Percentiles rank a stretch among this genome's conserved stretches.
phyloP scores from a whole-genome alignment of 1,140 invertebrate species.

The Drosophila mauritiana region DNA sequence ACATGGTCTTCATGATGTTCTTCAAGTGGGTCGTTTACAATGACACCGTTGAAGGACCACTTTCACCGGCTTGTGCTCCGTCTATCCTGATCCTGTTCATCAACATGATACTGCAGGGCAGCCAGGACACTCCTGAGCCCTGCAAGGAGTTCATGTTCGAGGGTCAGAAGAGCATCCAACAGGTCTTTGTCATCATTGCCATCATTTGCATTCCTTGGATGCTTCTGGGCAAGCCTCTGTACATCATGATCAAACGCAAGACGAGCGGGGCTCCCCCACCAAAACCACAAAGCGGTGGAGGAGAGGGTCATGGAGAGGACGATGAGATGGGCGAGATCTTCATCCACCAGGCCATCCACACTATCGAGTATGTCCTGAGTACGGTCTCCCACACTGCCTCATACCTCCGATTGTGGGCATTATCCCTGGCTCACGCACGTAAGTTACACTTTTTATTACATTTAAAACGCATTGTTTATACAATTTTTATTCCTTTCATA shows the following conservation, averaged over 20 bases:
- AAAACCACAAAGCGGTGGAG: constrained; percentile 4
- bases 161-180: constrained; percentile 90
- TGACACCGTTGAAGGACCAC: constrained; percentile 85
- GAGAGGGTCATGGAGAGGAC: constrained; percentile 85
- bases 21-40: constrained; percentile 94
- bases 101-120: constrained; percentile 93
- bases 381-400: constrained; percentile 98
- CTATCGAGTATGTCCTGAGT: constrained; percentile 98
- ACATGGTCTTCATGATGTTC: constrained; percentile 96
- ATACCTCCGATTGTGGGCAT: constrained; percentile 97
- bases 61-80: constrained; percentile 90
- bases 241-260: constrained; percentile 84
- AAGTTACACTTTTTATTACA: constrained; percentile 52
- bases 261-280: constrained; percentile 18
- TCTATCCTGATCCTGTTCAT: constrained; percentile 95
- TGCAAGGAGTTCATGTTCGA: constrained; percentile 91
- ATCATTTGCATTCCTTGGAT: constrained; percentile 95
- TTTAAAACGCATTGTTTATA: background rate
- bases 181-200: constrained; percentile 90
- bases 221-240: constrained; percentile 95
- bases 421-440: constrained; percentile 97
- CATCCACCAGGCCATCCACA: constrained; percentile 97
- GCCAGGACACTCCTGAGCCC: constrained; percentile 84
- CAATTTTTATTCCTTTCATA: background rate
- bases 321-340: constrained; percentile 94